Percentiles rank a stretch among this genome's conserved stretches.
phyloP scores from a whole-genome alignment of 1,140 invertebrate genomes.

The Drosophila watanabei region DNA sequence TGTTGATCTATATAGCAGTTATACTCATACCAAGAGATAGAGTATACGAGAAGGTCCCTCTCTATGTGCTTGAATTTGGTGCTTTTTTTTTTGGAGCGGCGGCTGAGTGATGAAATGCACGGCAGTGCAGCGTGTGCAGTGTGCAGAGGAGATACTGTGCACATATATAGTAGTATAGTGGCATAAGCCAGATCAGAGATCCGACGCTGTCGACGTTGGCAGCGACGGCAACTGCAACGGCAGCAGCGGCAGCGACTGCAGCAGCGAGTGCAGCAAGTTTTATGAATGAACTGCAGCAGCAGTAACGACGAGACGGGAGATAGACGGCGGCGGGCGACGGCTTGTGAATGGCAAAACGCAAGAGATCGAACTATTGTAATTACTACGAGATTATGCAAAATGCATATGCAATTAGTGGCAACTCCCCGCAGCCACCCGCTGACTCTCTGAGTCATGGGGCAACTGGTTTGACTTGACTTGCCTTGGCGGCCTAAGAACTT shows the following conservation, averaged over 20 bases:
- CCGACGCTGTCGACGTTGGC: conserved; percentile 5
- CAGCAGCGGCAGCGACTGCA: neutral
- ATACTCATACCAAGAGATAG: neutral
- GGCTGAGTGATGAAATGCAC: conserved; percentile 71
- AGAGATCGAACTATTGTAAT: conserved; percentile 83
- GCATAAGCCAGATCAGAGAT: conserved; percentile 50
- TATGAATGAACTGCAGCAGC: conserved; percentile 59
- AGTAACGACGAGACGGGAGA: conserved; percentile 19
- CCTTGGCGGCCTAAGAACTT: conserved; percentile 55
- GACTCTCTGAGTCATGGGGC: conserved; percentile 71
- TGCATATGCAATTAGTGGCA: conserved; percentile 81
- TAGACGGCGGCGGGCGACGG: conserved; percentile 5
- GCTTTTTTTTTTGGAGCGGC: conserved; percentile 33
- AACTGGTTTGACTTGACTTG: conserved; percentile 80
- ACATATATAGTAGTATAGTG: conserved; percentile 11
- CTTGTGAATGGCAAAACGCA: conserved; percentile 67
- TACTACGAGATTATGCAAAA: conserved; percentile 83
- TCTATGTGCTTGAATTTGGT: conserved; percentile 14
- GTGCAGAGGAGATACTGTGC: conserved; percentile 6
- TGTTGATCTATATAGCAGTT: neutral
- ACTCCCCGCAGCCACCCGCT: conserved; percentile 17
- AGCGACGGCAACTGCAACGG: conserved; percentile 10
- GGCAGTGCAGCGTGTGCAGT: conserved; percentile 20
- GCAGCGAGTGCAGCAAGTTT: conserved; percentile 41
- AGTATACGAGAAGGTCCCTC: conserved; percentile 16